phyloP scores from a whole-genome alignment of 2,888 invertebrate species.

The Dorcus hopei region DNA sequence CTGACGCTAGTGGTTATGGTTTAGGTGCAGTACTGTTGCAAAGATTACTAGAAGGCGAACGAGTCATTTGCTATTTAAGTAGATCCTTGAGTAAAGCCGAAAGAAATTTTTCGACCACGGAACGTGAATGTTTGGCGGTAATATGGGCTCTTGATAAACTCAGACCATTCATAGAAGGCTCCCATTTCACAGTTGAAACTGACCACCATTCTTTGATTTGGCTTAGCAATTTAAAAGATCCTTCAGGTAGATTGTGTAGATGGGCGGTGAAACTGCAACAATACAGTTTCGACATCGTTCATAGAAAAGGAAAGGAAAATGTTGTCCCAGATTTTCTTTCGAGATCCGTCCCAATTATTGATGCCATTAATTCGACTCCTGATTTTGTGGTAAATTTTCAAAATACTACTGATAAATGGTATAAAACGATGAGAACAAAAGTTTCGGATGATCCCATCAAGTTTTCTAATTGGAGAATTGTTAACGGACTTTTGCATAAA shows the following conservation, averaged over 20 bases:
- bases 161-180: slow-evolving; percentile 15
- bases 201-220: slow-evolving; percentile 27
- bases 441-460: too few species aligned
- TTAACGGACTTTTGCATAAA: neutral
- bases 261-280: slow-evolving; percentile 21
- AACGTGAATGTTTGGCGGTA: slow-evolving; percentile 17
- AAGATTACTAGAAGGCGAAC: neutral
- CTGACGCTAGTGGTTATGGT: slow-evolving; percentile 15
- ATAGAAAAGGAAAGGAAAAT: slow-evolving; percentile 16
- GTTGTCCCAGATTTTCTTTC: slow-evolving; percentile 9
- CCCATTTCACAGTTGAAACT: slow-evolving; percentile 26
- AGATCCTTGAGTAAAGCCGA: slow-evolving; percentile 13
- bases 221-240: slow-evolving; percentile 16
- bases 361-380: too few species aligned
- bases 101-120: slow-evolving; percentile 15
- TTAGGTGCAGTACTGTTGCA: slow-evolving; percentile 16
- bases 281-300: slow-evolving; percentile 17
- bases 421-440: neutral
- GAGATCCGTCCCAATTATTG: neutral
- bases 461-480: neutral
- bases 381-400: neutral
- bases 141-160: slow-evolving; percentile 15
- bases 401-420: neutral
- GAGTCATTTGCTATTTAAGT: slow-evolving; percentile 15
- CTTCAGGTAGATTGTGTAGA: slow-evolving; percentile 22